These are phyloP conservation scores for Saturnia japonica DNA, from an alignment of 2,888 invertebrate species.

Conservation along the genomic window DNA sequence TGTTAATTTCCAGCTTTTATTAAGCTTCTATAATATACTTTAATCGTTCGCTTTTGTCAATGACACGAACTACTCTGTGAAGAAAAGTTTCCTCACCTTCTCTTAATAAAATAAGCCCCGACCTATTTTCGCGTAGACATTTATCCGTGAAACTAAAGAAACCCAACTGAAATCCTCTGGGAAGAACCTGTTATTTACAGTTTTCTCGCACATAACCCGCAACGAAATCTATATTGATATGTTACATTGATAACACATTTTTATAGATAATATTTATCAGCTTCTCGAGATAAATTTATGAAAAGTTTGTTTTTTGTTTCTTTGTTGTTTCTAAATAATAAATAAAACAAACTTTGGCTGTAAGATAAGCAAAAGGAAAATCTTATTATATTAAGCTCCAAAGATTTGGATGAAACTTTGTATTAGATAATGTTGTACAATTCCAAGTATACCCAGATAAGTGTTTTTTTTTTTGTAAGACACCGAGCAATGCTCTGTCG, in stretches of 20 bases:
- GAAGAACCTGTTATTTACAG: conserved; percentile 1
- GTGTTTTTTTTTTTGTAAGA: no score
- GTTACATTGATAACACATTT: not conserved
- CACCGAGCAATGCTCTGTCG: no score
- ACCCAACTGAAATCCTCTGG: not conserved
- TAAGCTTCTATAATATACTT: not conserved
- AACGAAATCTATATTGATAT: not conserved
- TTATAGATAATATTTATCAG: no score
- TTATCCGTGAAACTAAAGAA: not conserved
- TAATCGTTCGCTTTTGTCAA: not conserved
- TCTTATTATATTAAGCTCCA: no score
- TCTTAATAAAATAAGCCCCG: not conserved
- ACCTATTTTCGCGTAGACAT: not conserved
- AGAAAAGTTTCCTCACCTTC: not conserved
- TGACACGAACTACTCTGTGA: not conserved
- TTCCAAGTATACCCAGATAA: no score
- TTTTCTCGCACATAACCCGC: not conserved
- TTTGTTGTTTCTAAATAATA: not conserved
- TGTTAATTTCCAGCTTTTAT: not conserved
- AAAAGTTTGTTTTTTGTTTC: not conserved
- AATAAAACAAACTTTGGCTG: no score
- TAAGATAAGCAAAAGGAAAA: no score
- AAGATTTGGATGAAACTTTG: no score
- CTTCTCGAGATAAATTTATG: not conserved
- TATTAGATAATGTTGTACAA: no score